Percentiles rank a stretch among this genome's conserved stretches.
phyloP scores from a whole-genome alignment of 2,113 vertebrate genomes.

The Daubentonia madagascariensis region DNA sequence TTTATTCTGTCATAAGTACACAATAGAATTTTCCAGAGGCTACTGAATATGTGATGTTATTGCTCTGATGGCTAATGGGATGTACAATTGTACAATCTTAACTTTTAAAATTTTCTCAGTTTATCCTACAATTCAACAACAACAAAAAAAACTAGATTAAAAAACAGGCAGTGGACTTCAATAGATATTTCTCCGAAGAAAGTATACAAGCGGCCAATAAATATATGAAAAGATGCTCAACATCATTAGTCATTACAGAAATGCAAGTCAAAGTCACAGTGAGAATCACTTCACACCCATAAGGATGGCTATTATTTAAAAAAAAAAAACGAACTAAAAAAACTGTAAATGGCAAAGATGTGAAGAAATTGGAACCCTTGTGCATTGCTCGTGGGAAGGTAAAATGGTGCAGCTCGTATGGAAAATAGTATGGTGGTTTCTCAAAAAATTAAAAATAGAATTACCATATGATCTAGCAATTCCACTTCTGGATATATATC shows the following conservation, averaged over 20 bases:
- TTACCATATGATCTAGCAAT: neutral
- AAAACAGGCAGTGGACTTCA: neutral
- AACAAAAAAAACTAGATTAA: neutral
- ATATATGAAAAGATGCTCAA: neutral
- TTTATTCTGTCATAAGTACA: neutral
- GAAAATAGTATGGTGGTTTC: neutral
- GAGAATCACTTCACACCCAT: neutral
- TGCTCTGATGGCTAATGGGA: neutral
- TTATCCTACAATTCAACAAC: neutral
- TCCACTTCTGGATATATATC: neutral
- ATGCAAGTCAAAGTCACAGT: slow-evolving; percentile 1
- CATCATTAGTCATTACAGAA: neutral
- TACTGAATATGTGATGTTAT: neutral
- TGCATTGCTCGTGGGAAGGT: neutral
- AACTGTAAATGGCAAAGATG: neutral
- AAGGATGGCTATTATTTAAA: neutral
- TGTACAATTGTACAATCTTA: neutral
- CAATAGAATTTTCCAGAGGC: neutral
- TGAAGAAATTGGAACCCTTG: neutral
- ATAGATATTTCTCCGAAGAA: slow-evolving; percentile 2
- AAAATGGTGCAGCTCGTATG: neutral
- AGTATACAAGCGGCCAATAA: neutral
- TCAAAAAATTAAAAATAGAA: slow-evolving; percentile 12
- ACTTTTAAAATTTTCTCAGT: neutral
- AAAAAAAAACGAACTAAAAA: neutral